Percentiles rank a stretch among this genome's conserved stretches.
Conservation (phyloP, 2,888 invertebrate genomes). For the Unio delphinus region DNA sequence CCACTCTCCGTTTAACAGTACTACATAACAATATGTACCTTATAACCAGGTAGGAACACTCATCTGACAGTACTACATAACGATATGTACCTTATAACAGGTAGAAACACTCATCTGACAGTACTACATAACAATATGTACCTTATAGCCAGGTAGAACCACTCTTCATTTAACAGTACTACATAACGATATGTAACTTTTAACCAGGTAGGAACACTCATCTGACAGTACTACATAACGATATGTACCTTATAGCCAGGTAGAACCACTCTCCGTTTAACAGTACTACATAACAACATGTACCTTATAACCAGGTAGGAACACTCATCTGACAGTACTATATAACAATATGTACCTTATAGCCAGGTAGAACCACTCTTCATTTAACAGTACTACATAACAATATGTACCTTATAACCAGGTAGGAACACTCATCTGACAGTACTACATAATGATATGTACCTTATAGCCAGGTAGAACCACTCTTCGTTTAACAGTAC, state of each 20-base stretch:
- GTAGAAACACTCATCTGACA: background rate
- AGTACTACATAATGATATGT: constrained; percentile 22
- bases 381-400: constrained; percentile 92
- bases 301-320: background rate
- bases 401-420: too few species aligned
- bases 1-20: too few species aligned
- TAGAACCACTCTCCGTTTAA: constrained; percentile 99
- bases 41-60: constrained; percentile 99
- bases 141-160: constrained; percentile 98
- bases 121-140: constrained; percentile 69
- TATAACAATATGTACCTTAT: too few species aligned
- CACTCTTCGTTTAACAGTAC: constrained; percentile 98
- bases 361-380: constrained; percentile 99
- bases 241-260: constrained; percentile 98
- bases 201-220: background rate
- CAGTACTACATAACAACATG: constrained; percentile 81
- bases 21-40: constrained; percentile 76
- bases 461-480: constrained; percentile 99
- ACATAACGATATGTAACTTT: constrained; percentile 74
- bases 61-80: constrained; percentile 93
- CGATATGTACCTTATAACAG: too few species aligned
- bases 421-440: background rate
- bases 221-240: background rate
- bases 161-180: constrained; percentile 97
- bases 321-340: too few species aligned